Percentiles rank a stretch among this genome's conserved stretches.
phyloP scores from a whole-genome alignment of 2,888 invertebrate genomes.

The Hydraecia micacea region DNA sequence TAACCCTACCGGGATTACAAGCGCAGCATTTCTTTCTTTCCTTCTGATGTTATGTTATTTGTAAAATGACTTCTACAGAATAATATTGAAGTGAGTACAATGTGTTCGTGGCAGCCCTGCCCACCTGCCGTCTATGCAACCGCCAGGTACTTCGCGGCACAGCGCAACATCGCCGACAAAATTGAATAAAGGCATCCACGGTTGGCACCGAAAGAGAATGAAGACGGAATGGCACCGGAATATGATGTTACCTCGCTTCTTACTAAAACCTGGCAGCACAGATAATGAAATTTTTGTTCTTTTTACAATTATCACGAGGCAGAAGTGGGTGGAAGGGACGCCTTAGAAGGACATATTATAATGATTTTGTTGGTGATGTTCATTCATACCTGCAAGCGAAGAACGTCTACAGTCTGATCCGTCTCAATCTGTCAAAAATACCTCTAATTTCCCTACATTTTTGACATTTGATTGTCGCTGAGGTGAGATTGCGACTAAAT shows the following conservation, averaged over 20 bases:
- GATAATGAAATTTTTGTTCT: background rate
- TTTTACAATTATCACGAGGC: background rate
- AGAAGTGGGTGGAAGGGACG: background rate
- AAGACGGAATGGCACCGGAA: constrained; percentile 3
- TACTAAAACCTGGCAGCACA: background rate
- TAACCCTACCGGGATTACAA: background rate
- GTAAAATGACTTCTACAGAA: background rate
- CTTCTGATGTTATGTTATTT: background rate
- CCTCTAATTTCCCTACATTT: no score
- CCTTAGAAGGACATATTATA: background rate
- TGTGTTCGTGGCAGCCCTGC: constrained; percentile 22
- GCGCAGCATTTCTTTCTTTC: no score
- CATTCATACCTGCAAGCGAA: no score
- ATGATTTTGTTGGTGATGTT: no score
- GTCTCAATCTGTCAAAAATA: no score
- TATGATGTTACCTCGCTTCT: constrained; percentile 14
- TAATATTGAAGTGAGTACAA: background rate
- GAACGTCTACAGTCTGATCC: no score
- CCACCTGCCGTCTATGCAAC: background rate
- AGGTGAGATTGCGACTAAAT: no score
- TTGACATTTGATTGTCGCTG: no score
- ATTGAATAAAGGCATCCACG: constrained; percentile 27
- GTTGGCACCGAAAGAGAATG: background rate
- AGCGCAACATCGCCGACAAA: constrained; percentile 6
- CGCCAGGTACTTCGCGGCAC: background rate